Percentiles rank a stretch among this genome's conserved stretches.
These are phyloP conservation scores for Diprion similis DNA, from an alignment of 1,140 invertebrate species.

Conservation along the genomic window DNA sequence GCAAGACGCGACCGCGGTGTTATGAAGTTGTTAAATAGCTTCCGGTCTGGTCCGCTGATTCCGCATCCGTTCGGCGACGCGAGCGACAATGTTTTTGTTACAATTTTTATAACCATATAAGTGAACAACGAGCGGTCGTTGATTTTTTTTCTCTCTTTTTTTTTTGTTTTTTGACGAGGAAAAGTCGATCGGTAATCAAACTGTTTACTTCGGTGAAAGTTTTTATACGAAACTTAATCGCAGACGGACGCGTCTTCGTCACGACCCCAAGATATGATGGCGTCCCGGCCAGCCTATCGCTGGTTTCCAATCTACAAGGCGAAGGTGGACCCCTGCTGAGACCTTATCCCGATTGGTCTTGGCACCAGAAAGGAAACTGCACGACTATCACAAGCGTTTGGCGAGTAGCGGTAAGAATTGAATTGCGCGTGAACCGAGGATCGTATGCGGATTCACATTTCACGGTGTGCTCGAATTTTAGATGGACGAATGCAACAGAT, in stretches of 20 bases:
- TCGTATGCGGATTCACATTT: neutral
- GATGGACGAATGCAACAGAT: slow-evolving; percentile 61
- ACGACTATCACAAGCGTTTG: slow-evolving; percentile 35
- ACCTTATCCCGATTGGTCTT: slow-evolving; percentile 43
- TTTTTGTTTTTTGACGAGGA: neutral
- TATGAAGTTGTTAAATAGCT: no score
- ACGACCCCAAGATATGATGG: slow-evolving; percentile 54
- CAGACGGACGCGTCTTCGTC: slow-evolving; percentile 37
- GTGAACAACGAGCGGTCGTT: no score
- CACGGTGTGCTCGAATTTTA: slow-evolving; percentile 39
- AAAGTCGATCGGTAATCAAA: neutral
- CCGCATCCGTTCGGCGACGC: no score
- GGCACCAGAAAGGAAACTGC: slow-evolving; percentile 32
- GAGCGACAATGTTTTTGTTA: no score
- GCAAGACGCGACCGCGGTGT: no score
- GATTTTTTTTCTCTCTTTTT: no score
- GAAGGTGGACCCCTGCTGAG: slow-evolving; percentile 31
- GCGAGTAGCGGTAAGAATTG: slow-evolving; percentile 35
- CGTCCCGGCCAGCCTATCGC: slow-evolving; percentile 41
- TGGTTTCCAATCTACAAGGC: slow-evolving; percentile 22
- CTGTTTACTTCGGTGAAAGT: neutral
- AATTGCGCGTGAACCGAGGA: neutral
- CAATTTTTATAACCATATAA: no score
- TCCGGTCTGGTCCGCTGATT: no score
- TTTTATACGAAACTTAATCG: no score